Conservation (phyloP, 2,113 vertebrate species). For the Myodes glareolus region DNA sequence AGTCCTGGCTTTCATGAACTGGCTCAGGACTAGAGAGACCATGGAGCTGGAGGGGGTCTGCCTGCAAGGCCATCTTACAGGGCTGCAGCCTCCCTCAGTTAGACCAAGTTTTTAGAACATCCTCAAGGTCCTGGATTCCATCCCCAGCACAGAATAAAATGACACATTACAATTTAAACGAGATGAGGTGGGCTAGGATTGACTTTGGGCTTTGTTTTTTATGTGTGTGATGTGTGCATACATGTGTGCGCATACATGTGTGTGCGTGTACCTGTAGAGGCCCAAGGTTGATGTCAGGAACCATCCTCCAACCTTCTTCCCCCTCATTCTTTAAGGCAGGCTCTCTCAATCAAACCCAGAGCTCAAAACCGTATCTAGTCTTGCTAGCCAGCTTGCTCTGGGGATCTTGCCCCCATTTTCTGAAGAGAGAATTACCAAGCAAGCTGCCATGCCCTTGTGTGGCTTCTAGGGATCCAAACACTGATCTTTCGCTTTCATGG, state of each 20-base stretch:
- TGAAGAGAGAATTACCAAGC: neutral
- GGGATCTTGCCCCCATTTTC: neutral
- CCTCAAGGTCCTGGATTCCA: neutral
- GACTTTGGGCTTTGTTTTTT: neutral
- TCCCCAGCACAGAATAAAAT: neutral
- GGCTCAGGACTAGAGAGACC: neutral
- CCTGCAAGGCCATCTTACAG: neutral
- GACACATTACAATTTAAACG: neutral
- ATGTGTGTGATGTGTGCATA: neutral
- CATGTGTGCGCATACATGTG: too few relatives aligned
- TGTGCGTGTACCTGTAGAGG: neutral
- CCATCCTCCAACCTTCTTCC: neutral
- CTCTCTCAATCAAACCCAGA: neutral
- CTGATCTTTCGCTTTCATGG: neutral
- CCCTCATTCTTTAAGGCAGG: neutral
- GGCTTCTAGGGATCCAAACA: neutral
- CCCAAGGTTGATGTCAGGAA: neutral
- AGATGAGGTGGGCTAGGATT: neutral
- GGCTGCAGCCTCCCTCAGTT: neutral
- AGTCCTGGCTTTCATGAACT: neutral
- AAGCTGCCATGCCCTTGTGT: too few relatives aligned
- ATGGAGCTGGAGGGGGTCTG: fast-evolving
- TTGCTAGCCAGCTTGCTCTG: neutral
- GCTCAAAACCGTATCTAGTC: neutral
- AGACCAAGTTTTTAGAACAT: neutral